These are phyloP conservation scores for Phenganax marumi DNA, from an alignment of 92 coral and sea anemone genomes.

Conservation along the genomic window DNA sequence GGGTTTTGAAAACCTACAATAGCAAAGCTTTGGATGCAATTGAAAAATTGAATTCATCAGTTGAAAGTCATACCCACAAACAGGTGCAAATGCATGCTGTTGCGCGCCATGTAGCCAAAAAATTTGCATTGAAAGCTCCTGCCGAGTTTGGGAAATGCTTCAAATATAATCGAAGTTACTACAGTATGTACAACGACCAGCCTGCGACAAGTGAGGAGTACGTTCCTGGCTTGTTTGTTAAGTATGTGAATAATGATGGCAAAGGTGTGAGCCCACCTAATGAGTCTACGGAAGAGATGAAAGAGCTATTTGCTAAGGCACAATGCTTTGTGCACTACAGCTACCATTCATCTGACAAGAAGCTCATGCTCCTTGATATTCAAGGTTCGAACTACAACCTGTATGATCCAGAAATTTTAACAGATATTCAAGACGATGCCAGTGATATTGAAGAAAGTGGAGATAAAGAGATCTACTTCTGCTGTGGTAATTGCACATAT, in stretches of 20 bases:
- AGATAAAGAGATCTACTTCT: conserved; percentile 4
- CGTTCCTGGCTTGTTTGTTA: conserved; percentile 37
- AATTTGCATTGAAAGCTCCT: conserved; percentile 39
- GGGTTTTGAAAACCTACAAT: conserved; percentile 46
- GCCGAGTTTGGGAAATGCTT: conserved; percentile 49
- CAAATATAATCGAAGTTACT: conserved; percentile 40
- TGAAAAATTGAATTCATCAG: conserved; percentile 9
- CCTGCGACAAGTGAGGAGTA: conserved; percentile 40
- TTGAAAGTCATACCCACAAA: conserved; percentile 38
- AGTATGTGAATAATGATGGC: conserved; percentile 41
- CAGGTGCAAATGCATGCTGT: conserved; percentile 58
- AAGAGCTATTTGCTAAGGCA: conserved; percentile 42
- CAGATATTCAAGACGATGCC: no score
- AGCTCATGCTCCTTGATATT: conserved; percentile 43
- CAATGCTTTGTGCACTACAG: conserved; percentile 40
- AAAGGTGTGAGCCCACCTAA: conserved; percentile 11
- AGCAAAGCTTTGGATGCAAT: conserved; percentile 26
- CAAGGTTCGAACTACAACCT: conserved; percentile 39
- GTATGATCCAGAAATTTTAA: conserved; percentile 49
- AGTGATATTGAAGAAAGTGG: neutral
- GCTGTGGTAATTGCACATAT: conserved; percentile 35
- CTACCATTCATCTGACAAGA: conserved; percentile 3
- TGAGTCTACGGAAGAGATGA: neutral
- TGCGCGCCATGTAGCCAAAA: conserved; percentile 31
- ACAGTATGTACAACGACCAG: conserved; percentile 33